Evolutionary conservation across 2,888 invertebrate genomes (phyloP), one percentile per base, ranked within the genome.

Genomic region (Onchidella celtica): DNA sequence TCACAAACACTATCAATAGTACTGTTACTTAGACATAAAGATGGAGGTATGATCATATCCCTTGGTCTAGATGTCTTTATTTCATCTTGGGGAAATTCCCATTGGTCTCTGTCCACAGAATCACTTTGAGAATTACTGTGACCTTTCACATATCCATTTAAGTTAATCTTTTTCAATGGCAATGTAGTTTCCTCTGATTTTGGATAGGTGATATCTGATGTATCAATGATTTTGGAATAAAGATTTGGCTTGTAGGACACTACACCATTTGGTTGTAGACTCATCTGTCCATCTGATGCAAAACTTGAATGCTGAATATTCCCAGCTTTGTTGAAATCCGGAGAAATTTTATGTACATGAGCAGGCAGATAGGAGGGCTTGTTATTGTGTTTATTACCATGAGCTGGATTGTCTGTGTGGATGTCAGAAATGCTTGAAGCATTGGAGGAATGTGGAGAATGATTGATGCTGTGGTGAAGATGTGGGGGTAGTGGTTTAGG

Each of bases 1-100:
- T 75, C 75, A 75, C 75, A 75, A 11, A 75, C 75, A 75, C 75
- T 75, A 6, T 75, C 75, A 32, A 75, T 40, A 38, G 63, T 40
- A 29, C 61, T 63, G n/a, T 65, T 75, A 24, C 75, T 75, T 27
- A 63, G n/a, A 65, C 29, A 59, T 14, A 75, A n/a, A 32, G 63
- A 65, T n/a, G 75, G 75, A 3, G 75, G 75, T 65, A 75, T 40
- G n/a, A 75, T 40, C 27, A 24, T 4, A 11, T 36, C 36, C 3
- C 32, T 59, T 9, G 0, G 3, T 29, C n/a, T 24, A 2, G 55
- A 2, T 24, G 57, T 34, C 3, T 34, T 72, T 9, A 24, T 27
- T 9, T 27, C 27, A 24, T 6, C 24, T 68, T 40, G 24, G 2
- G 55, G 73, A 73, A n/a, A 24, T 1, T 17, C 27, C 34, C 36